Evolutionary conservation across 2,888 invertebrate genomes (phyloP), one percentile per base, ranked within the genome.

Genomic region (Cosmopolites sordidus): DNA sequence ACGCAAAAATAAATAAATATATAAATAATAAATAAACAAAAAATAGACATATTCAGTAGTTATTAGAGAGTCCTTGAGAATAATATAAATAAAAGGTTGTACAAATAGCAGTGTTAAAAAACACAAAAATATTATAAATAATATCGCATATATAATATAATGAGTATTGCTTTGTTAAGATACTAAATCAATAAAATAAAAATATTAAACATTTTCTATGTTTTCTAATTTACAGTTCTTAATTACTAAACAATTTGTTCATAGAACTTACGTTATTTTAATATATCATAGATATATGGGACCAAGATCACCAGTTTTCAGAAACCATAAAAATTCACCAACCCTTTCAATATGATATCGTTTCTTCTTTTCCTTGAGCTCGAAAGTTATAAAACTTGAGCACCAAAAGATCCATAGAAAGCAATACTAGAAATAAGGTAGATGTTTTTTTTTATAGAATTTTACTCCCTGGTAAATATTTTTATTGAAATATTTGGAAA

Each of bases 241-340:
- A 22, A 43, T 43, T 46, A 8, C 14, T 18, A 33, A 44, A 51
- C 41, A 54, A 33, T 15, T 58, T 76, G 92, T 92, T 92, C 92
- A 92, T 87, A 90, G 92, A 92, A 92, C 92, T 86, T 92, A 92
- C 92, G 76, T 51, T 75, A 76, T 63, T 63, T 48, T 83, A 84
- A 92, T 92, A 92, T 92, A 92, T 92, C 92, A 92, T 92, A 89
- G 92, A 92, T 92, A 92, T 92, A 92, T 92, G 89, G 89, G 89
- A 87, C 85, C 82, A 86, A 89, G 72, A 73, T 73, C 72, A 73
- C 73, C 73, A 66, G 70, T 57, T 65, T 67, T 66, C 64, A 60
- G 57, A 58, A 46, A 56, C 61, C 51, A 56, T 42, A 41, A 49
- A 58, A 44, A 51, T 53, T 3, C 12, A n/a, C n/a, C 33, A 33